phyloP scores from a whole-genome alignment of 2,797 vertebrate species.

The Thunnus albacares region DNA sequence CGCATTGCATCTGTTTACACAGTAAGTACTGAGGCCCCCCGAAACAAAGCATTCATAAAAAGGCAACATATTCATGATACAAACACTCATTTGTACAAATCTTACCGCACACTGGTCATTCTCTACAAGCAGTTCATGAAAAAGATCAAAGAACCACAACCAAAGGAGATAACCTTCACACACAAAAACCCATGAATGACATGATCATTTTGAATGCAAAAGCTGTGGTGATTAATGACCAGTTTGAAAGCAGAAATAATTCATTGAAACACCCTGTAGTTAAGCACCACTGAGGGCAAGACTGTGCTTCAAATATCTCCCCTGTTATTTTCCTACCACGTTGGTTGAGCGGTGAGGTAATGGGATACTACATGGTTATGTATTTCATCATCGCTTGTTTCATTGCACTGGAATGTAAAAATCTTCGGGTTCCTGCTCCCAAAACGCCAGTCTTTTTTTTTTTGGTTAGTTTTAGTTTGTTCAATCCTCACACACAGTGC shows the following conservation, averaged over 20 bases:
- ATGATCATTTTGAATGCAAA: conserved; percentile 1
- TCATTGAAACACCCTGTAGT: conserved; percentile 6
- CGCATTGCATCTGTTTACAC: conserved; percentile 79
- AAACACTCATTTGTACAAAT: conserved; percentile 66
- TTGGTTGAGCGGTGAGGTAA: conserved; percentile 52
- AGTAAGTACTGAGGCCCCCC: conserved; percentile 53
- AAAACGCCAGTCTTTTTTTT: neutral
- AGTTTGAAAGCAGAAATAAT: neutral
- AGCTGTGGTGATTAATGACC: neutral
- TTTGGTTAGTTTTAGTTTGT: neutral
- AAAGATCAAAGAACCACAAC: conserved; percentile 30
- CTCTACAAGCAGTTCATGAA: conserved; percentile 19
- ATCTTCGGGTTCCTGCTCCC: conserved; percentile 21
- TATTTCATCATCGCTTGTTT: conserved; percentile 40
- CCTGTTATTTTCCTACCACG: conserved; percentile 32
- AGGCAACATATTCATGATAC: conserved; percentile 68
- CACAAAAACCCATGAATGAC: conserved; percentile 3
- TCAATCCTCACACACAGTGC: neutral
- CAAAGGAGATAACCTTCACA: neutral
- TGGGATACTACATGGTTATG: conserved; percentile 41
- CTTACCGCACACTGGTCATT: conserved; percentile 40
- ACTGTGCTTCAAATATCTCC: conserved; percentile 14
- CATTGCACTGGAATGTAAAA: conserved; percentile 55
- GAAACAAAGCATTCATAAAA: conserved; percentile 68
- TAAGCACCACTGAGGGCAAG: conserved; percentile 4